Conservation (phyloP, 2,797 vertebrate genomes). For the Threskiornis aethiopicus region DNA sequence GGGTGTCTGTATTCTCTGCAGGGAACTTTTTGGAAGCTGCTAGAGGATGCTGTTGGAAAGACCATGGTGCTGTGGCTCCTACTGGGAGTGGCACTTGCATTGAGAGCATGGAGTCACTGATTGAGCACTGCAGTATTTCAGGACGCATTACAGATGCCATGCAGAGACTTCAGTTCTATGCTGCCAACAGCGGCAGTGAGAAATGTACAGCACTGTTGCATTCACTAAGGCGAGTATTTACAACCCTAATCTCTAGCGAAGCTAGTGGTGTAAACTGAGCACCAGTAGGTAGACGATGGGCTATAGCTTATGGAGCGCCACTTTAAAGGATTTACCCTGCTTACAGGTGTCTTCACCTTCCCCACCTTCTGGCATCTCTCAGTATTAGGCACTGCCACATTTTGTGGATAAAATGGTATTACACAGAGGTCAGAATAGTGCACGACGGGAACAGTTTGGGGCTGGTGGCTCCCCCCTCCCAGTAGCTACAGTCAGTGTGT, state of each 20-base stretch:
- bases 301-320: neutral
- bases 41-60: neutral
- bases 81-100: neutral
- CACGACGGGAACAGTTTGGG: neutral
- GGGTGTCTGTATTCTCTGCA: neutral
- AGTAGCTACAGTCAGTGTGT: neutral
- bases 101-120: neutral
- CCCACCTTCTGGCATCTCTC: neutral
- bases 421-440: neutral
- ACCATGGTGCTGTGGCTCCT: neutral
- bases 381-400: neutral
- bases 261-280: neutral
- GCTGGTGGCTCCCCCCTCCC: too few relatives aligned
- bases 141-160: neutral
- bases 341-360: neutral
- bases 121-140: neutral
- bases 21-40: neutral
- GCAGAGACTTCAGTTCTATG: neutral
- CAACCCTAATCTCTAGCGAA: neutral
- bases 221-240: neutral
- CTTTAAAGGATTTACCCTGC: neutral
- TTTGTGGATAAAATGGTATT: neutral
- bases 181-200: neutral
- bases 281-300: neutral
- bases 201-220: neutral